phyloP scores from a whole-genome alignment of 2,888 invertebrate species.

The Patella depressa region DNA sequence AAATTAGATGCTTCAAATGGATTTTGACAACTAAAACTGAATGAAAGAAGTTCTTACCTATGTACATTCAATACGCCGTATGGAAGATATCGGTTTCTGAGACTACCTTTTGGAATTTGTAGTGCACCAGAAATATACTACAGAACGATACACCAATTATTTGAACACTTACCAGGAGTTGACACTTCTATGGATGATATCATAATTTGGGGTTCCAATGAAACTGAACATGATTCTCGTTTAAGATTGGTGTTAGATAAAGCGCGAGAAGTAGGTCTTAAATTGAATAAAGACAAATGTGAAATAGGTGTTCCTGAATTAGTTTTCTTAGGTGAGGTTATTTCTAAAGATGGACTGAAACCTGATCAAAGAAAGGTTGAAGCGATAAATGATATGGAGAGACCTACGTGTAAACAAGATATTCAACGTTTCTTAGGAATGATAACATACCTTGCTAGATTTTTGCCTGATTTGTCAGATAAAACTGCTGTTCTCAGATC shows the following conservation, averaged over 20 bases:
- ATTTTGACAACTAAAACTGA: conserved; percentile 39
- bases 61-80: conserved; percentile 39
- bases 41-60: background rate
- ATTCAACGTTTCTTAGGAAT: background rate
- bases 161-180: conserved; percentile 17
- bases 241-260: conserved; percentile 13
- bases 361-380: conserved; percentile 14
- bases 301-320: conserved; percentile 20
- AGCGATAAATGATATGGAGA: background rate
- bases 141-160: conserved; percentile 15
- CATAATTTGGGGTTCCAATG: conserved; percentile 16
- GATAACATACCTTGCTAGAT: background rate
- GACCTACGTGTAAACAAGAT: background rate
- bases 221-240: conserved; percentile 16
- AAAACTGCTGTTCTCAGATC: conserved; percentile 11
- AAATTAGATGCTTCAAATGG: conserved; percentile 40
- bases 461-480: conserved; percentile 6
- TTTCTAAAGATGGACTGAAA: conserved; percentile 19
- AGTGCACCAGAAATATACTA: conserved; percentile 21
- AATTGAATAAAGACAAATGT: conserved; percentile 23
- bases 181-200: conserved; percentile 23
- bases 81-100: background rate
- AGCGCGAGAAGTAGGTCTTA: conserved; percentile 11
- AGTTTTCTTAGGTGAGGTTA: conserved; percentile 23
- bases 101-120: conserved; percentile 23